Conservation (phyloP, 1,140 invertebrate genomes). For the Rhopalosiphum maidis region DNA sequence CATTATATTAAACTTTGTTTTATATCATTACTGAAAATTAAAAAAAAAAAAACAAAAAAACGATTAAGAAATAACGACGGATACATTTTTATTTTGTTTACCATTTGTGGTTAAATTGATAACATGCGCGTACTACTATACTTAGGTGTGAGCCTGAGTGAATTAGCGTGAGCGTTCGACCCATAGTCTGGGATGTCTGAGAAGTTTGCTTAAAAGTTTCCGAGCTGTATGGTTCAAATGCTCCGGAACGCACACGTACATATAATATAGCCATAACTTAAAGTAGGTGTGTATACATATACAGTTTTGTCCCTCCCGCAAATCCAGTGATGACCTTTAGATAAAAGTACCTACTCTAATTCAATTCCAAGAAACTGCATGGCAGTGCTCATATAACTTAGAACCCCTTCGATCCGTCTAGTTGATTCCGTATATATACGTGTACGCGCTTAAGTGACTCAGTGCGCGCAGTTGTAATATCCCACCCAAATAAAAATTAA, state of each 20-base stretch:
- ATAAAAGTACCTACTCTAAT: constrained; percentile 39
- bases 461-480: not conserved
- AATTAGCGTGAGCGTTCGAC: constrained; percentile 20
- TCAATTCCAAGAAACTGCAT: constrained; percentile 23
- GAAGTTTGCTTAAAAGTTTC: constrained; percentile 48
- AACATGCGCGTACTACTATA: not conserved
- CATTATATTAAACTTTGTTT: not conserved
- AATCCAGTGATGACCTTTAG: constrained; percentile 5
- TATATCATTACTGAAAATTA: not conserved
- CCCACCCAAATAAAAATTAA: not conserved
- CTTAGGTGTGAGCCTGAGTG: not conserved
- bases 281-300: not conserved
- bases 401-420: constrained; percentile 2
- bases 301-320: not conserved
- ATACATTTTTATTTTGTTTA: not conserved
- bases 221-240: not conserved
- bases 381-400: not conserved
- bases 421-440: not conserved
- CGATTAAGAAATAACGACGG: no score
- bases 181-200: constrained; percentile 12
- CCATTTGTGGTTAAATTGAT: not conserved
- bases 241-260: not conserved
- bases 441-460: not conserved
- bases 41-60: not conserved
- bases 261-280: not conserved